These are phyloP conservation scores for Nomia melanderi DNA, from an alignment of 1,140 invertebrate genomes.

Conservation along the genomic window DNA sequence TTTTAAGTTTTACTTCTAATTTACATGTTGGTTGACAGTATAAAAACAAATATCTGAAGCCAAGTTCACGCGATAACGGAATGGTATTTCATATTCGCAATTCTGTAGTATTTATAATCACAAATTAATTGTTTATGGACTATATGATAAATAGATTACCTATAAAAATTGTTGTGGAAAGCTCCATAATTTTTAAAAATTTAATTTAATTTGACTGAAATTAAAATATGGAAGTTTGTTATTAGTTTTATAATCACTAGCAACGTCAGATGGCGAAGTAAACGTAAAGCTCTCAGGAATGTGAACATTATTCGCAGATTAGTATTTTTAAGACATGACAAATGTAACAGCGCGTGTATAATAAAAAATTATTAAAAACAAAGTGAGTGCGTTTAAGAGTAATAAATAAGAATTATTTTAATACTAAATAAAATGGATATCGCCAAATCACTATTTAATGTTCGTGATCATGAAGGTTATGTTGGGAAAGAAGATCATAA, in stretches of 20 bases:
- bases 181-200: no score
- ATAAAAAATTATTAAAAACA: neutral
- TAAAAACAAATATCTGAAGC: no score
- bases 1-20: no score
- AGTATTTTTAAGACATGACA: neutral
- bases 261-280: conserved; percentile 24
- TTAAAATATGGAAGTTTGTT: neutral
- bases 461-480: conserved; percentile 93
- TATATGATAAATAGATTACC: no score
- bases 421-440: conserved; percentile 85
- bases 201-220: neutral
- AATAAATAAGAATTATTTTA: neutral
- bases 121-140: no score
- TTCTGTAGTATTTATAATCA: no score
- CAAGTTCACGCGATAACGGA: no score
- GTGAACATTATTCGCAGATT: neutral
- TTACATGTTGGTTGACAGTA: no score
- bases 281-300: conserved; percentile 4
- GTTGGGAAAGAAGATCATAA: conserved; percentile 91
- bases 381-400: neutral
- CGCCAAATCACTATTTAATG: conserved; percentile 92
- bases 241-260: conserved; percentile 10
- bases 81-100: no score
- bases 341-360: neutral
- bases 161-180: no score